Base-by-base conservation (phyloP, 2,797 vertebrate genomes). In the Philypnodon macrostomus region DNA sequence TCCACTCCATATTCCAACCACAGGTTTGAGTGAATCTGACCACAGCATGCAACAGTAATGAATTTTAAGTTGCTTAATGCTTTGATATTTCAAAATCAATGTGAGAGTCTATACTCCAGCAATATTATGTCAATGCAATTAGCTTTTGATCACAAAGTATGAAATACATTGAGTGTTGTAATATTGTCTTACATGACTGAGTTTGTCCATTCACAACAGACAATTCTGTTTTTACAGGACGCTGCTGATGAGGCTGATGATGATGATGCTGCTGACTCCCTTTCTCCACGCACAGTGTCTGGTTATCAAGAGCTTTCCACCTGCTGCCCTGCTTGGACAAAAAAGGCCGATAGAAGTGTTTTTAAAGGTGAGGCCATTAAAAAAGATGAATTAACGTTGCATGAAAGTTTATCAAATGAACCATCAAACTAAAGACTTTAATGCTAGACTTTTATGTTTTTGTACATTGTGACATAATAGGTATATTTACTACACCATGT, bases 281-380 rank as follows among this genome's bases (percentile, higher is more conserved):
- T 13, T 56, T 77, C 21, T 73, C 75, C 15, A 68, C 70, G 58
- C 94, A 96, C 67, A 95, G 1, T 0, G 75, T 89, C 65, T 79
- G 81, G 17, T 91, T 88, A 7, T 64, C 69, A 53, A 79, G 36
- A 0, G 92, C 87, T 72, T 77, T 89, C 94, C 94, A 96, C 76
- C 85, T 90, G 84, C 90, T 92, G 62, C 86, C 87, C 81, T 90
- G 91, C 30, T 88, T 80, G 21, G 36, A 4, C 2, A 47, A 35
- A 41, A 26, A 2, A 47, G 21, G 4, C 27, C 16, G 18, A 44
- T 16, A 14, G 23, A 42, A 10, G 13, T 24, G 14, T 39, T 39
- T 24, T 14, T 2, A 41, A 21, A 41, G 12, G 11, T 24, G 8
- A 23, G 3, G 21, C 21, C 21, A 23, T 23, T 3, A 23, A 23